Evolutionary conservation across 64 coral and sea anemone genomes (phyloP), one percentile per base, ranked within the genome.

Genomic region (Orbicella faveolata): DNA sequence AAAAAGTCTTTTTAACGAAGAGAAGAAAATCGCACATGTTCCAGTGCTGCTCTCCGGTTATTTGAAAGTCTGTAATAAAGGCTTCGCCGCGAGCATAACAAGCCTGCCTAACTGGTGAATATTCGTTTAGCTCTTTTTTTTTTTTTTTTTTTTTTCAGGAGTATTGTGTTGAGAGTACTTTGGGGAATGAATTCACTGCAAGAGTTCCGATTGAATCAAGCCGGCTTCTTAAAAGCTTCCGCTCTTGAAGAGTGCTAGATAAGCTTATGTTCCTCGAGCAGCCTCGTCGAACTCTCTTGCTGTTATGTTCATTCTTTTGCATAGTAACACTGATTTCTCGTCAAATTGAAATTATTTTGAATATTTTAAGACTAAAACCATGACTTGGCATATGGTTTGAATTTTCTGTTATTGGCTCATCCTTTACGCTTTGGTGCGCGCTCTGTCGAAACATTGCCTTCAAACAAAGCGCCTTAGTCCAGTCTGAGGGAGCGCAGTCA

Each of bases 171-270:
- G 67, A 70, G 67, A 70, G 67, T 70, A 30, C 67, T 52, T 78
- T 44, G 51, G 37, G 10, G 75, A 52, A 51, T 77, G 20, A 78
- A 51, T 51, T 20, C 75, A 2, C 75, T 19, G 75, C 41, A 17
- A 78, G 75, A 52, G 75, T 39, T 44, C 75, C 20, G 20, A 51
- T 44, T 21, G 39, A 48, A 39, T 48, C 41, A 4, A 20, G 39
- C 18, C 39, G 75, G 20, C 44, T 15, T 19, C 19, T 19, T 78
- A 78, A 78, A 78, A 78, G 75, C 75, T 78, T 78, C 75, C 75
- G 75, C 75, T 78, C 16, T 23, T 78, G 14, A 10, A 78, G 9
- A 6, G 9, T 48, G 9, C 9, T 23, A 21, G 34, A 36, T 74
- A 15, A 74, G 20, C 41, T n/a, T 52, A 78, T 51, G 53, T 78